A percentile compares a stretch with the other conserved stretches of the same genome.
Conservation (phyloP, 2,888 invertebrate species). For the Diarsia brunnea region DNA sequence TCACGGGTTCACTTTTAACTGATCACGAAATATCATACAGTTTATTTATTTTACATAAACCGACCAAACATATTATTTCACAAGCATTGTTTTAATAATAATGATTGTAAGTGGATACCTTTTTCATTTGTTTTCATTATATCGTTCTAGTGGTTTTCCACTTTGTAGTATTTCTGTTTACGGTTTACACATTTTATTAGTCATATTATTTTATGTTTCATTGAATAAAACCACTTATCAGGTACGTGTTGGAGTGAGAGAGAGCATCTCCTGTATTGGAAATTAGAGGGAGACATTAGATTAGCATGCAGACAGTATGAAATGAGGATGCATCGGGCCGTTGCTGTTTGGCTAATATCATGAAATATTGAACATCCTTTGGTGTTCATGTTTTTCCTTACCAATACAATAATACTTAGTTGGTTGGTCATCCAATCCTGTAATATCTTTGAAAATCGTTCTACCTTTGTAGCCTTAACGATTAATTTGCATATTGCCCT, state of each 20-base stretch:
- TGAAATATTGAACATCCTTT: background rate
- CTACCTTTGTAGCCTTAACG: constrained; percentile 11
- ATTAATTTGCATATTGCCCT: constrained; percentile 53
- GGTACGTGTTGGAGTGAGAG: background rate
- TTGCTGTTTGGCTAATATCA: background rate
- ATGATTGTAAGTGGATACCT: background rate
- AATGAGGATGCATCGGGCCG: background rate
- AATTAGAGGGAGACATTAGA: constrained; percentile 1
- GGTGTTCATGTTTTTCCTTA: constrained; percentile 10
- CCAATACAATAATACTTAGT: background rate
- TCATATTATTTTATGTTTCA: constrained; percentile 9
- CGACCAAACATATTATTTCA: background rate
- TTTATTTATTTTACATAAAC: constrained; percentile 2
- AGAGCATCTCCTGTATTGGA: background rate
- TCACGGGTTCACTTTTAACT: constrained; percentile 11
- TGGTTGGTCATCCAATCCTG: background rate
- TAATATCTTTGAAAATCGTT: constrained; percentile 25
- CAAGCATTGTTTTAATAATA: background rate
- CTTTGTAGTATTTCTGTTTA: background rate
- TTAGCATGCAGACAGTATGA: background rate
- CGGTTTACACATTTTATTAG: background rate
- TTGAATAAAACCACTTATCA: background rate
- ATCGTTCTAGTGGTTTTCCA: background rate
- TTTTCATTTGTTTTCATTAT: constrained; percentile 8
- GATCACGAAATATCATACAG: background rate